Conservation (phyloP, 92 coral and sea anemone species). For the Plumapathes pennacea region DNA sequence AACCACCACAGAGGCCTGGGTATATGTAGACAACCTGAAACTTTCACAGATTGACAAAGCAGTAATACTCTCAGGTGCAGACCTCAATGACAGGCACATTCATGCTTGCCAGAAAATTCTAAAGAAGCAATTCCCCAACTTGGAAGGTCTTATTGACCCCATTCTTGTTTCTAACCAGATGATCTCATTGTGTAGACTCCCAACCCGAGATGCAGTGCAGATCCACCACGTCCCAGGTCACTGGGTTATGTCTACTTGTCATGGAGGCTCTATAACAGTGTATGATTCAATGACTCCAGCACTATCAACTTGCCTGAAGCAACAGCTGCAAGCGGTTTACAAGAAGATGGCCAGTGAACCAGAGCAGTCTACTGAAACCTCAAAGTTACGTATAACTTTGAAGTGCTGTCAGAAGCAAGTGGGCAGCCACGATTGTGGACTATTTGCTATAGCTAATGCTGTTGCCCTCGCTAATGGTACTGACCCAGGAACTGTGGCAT, state of each 20-base stretch:
- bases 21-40: too few species aligned
- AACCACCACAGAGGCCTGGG: too few species aligned
- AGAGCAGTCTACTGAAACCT: slow-evolving; percentile 4
- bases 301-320: too few species aligned
- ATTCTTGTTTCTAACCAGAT: slow-evolving; percentile 2
- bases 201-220: slow-evolving; percentile 2
- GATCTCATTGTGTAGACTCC: too few species aligned
- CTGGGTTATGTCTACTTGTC: slow-evolving; percentile 29
- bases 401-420: slow-evolving; percentile 37
- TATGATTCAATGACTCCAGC: slow-evolving; percentile 15
- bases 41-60: not conserved
- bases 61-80: slow-evolving; percentile 1
- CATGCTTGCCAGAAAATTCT: slow-evolving; percentile 4
- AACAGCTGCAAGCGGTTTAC: slow-evolving; percentile 6
- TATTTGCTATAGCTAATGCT: slow-evolving; percentile 35
- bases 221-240: slow-evolving; percentile 16
- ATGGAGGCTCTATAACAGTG: slow-evolving; percentile 21
- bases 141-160: slow-evolving; percentile 15
- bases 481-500: slow-evolving; percentile 24
- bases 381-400: too few species aligned
- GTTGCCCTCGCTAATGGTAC: slow-evolving; percentile 31
- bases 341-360: not conserved
- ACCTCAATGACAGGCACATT: slow-evolving; percentile 12
- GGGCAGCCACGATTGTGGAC: slow-evolving; percentile 39
- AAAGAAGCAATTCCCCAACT: slow-evolving; percentile 3